Conservation (phyloP, 2,797 vertebrate species). For the Otolemur crassicaudatus region DNA sequence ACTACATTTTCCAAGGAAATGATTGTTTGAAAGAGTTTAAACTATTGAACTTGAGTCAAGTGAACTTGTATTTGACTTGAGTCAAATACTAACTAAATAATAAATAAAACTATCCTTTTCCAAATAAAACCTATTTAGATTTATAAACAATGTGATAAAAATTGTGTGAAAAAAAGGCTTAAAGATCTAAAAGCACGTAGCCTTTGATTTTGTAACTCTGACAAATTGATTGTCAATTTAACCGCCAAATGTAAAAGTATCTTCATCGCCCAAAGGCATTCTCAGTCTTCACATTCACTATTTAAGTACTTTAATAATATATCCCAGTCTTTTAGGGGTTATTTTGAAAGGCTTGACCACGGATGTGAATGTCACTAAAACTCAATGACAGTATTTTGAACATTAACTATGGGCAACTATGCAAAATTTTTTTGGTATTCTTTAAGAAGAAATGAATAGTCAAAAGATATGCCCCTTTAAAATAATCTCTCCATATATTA, state of each 20-base stretch:
- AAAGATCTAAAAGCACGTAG: neutral
- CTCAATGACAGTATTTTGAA: neutral
- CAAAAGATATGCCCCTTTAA: neutral
- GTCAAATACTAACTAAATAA: slow-evolving; percentile 41
- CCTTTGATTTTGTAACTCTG: neutral
- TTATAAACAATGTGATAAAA: slow-evolving; percentile 39
- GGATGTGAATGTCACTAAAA: neutral
- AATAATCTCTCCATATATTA: neutral
- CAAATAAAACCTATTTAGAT: slow-evolving; percentile 36
- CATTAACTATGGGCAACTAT: neutral
- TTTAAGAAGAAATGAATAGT: neutral
- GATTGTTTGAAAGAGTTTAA: slow-evolving; percentile 42
- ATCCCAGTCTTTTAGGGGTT: neutral
- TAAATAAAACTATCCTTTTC: slow-evolving; percentile 20
- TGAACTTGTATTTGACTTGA: too few species aligned
- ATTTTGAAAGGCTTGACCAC: neutral
- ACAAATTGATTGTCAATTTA: neutral
- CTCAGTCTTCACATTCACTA: neutral
- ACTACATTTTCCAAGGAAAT: slow-evolving; percentile 9
- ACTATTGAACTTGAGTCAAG: neutral
- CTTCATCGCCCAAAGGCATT: neutral
- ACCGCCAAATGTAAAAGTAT: slow-evolving; percentile 27
- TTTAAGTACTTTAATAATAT: neutral
- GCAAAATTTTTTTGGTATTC: too few species aligned
- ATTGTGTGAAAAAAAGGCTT: neutral